phyloP scores from a whole-genome alignment of 2,113 vertebrate species.

The Ardeotis arabs region DNA sequence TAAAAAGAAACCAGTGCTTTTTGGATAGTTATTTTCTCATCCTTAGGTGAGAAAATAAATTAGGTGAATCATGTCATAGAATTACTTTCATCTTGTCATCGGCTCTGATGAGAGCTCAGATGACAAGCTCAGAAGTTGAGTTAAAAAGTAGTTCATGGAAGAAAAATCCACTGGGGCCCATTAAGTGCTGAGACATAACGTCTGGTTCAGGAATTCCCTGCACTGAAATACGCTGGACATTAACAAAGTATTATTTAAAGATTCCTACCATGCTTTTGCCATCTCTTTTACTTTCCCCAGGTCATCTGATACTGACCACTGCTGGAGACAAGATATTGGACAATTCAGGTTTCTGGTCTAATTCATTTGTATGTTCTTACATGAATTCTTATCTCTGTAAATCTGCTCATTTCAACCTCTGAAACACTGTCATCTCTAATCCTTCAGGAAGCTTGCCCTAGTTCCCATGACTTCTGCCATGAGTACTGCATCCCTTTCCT shows the following conservation, averaged over 20 bases:
- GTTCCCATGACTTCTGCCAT: background rate
- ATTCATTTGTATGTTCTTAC: background rate
- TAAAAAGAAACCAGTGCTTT: background rate
- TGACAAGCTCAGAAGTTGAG: background rate
- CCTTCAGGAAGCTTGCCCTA: background rate
- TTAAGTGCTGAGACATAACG: background rate
- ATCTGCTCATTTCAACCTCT: background rate
- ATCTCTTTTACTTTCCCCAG: background rate
- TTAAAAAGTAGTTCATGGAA: background rate
- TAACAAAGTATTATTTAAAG: background rate
- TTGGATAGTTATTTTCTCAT: background rate
- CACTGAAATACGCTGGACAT: background rate
- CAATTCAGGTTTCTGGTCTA: background rate
- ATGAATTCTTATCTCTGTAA: background rate
- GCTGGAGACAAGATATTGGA: background rate
- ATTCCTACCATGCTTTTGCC: background rate
- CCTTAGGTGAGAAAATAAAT: background rate
- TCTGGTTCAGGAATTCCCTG: background rate
- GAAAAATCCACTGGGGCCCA: background rate
- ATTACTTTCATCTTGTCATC: background rate
- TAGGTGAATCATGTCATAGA: background rate
- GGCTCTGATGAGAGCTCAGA: background rate
- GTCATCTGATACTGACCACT: background rate
- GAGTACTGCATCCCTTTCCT: background rate
- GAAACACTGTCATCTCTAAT: background rate